These are phyloP conservation scores for Scaptomyza cyrtandrae DNA, from an alignment of 2,888 invertebrate genomes.

Conservation along the genomic window DNA sequence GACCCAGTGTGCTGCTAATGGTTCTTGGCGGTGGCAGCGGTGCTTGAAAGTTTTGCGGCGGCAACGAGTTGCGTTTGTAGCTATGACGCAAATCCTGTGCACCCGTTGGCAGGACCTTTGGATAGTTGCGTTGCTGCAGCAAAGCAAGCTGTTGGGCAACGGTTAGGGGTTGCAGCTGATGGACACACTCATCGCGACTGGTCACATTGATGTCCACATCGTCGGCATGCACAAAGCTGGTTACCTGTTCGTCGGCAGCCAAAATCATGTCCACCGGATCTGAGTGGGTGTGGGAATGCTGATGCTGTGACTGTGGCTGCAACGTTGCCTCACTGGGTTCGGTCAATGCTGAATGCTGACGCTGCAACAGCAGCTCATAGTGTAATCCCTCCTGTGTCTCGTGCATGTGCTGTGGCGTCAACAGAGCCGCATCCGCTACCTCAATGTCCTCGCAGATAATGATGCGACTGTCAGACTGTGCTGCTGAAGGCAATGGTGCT, in stretches of 20 bases:
- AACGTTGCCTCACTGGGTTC: constrained; percentile 78
- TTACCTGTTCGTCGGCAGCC: constrained; percentile 84
- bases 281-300: constrained; percentile 86
- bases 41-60: constrained; percentile 86
- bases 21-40: constrained; percentile 91
- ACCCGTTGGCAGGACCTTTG: constrained; percentile 92
- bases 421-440: constrained; percentile 80
- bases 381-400: constrained; percentile 82
- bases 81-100: constrained; percentile 55
- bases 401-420: constrained; percentile 82
- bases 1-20: constrained; percentile 88
- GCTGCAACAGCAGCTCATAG: constrained; percentile 71
- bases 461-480: constrained; percentile 68
- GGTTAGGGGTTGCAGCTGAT: constrained; percentile 83
- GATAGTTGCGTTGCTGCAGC: constrained; percentile 91
- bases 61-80: constrained; percentile 84
- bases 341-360: constrained; percentile 77
- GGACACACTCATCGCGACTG: constrained; percentile 86
- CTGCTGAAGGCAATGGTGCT: constrained; percentile 65
- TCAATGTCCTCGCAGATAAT: constrained; percentile 84
- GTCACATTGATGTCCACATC: constrained; percentile 89
- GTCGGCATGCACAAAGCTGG: constrained; percentile 85
- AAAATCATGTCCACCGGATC: constrained; percentile 88
- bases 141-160: constrained; percentile 90
- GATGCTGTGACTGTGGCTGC: constrained; percentile 45